Evolutionary conservation across 2,113 vertebrate species (phyloP).

Genomic region (Bos taurus): ARS-UCD2.0 NC_037344.1:32377501-32378000

Average conservation of each 20-base stretch:
- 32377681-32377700: neutral
- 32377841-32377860: neutral
- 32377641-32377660: neutral
- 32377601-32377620: neutral
- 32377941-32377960: neutral
- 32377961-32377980: neutral
- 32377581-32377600: neutral
- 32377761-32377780: neutral
- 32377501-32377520: neutral
- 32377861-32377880: neutral
- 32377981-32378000: neutral
- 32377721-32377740: neutral
- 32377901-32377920: neutral
- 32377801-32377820: neutral
- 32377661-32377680: slow-evolving; percentile 32
- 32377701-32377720: neutral
- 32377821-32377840: neutral
- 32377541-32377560: slow-evolving; percentile 29
- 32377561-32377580: neutral
- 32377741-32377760: neutral
- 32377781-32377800: neutral
- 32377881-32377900: neutral
- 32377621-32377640: neutral
- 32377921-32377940: neutral
- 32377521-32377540: neutral